Percentiles rank a stretch among this genome's conserved stretches.
phyloP scores from a whole-genome alignment of 2,797 vertebrate species.

The Sebastes variabilis region DNA sequence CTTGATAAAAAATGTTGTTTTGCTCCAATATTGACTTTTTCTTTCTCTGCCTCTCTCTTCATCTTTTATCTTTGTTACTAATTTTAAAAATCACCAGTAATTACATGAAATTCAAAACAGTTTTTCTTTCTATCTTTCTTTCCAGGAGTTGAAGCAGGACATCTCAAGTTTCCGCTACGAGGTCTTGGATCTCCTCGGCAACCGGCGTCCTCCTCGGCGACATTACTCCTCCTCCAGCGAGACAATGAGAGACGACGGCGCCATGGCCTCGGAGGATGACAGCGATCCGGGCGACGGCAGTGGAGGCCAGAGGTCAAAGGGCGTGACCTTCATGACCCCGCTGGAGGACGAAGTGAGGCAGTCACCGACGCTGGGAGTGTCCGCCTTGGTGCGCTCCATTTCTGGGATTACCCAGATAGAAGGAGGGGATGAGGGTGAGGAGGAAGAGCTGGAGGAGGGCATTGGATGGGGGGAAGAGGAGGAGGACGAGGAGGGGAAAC shows the following conservation, averaged over 20 bases:
- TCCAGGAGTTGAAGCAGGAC: conserved; percentile 95
- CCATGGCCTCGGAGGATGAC: conserved; percentile 72
- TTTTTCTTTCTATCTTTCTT: not conserved
- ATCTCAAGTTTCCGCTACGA: conserved; percentile 98
- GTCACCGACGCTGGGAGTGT: conserved; percentile 82
- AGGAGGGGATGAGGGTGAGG: conserved; percentile 16
- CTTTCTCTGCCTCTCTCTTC: not conserved
- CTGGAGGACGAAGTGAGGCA: conserved; percentile 82
- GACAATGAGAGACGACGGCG: conserved; percentile 84
- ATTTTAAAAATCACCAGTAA: not conserved
- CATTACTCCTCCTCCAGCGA: conserved; percentile 93
- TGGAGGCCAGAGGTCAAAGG: conserved; percentile 77
- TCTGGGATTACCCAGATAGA: conserved; percentile 80
- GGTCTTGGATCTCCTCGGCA: conserved; percentile 94
- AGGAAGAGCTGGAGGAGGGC: conserved; percentile 48
- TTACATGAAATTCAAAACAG: not conserved
- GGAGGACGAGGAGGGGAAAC: conserved; percentile 84
- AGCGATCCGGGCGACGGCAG: conserved; percentile 66
- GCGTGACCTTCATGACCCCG: conserved; percentile 87
- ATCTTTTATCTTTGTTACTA: not conserved
- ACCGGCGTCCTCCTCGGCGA: conserved; percentile 90
- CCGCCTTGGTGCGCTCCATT: conserved; percentile 89
- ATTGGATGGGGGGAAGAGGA: conserved; percentile 62
- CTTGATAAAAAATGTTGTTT: not conserved
- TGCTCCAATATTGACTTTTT: not conserved